Evolutionary conservation across 2,888 invertebrate species (phyloP), one percentile per base, ranked within the genome.

Genomic region (Athetis lepigone): DNA sequence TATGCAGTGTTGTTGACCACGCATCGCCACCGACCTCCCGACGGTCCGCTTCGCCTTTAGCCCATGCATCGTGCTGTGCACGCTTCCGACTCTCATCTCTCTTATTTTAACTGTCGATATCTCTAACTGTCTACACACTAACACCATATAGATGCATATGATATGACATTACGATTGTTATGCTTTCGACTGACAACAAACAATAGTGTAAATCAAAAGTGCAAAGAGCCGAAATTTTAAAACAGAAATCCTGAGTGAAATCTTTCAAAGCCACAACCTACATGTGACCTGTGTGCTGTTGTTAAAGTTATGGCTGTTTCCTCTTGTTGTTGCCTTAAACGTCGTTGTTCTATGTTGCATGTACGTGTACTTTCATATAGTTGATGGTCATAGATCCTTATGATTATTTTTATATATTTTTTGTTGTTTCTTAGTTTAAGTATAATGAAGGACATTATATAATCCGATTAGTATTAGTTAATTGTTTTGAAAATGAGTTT

Each of bases 21-120:
- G 82, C 83, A 85, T 77, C 81, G 79, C 87, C 82, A 89, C 85
- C 85, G 88, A 83, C 93, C 93, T 88, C 60, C 82, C 82, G 92
- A 93, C 93, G 94, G 94, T 87, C 90, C 83, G 92, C 93, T 91
- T 90, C 77, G 86, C 87, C 85, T 83, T 52, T 81, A 80, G 83
- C 70, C 86, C 91, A 90, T 90, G 93, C 93, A 93, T 94, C 91
- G 93, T 93, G 92, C 92, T 87, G 85, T 80, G 92, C 93, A 93
- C 92, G 92, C 93, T 91, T 90, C 85, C 85, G 63, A 88, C 82
- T 85, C 69, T 88, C 89, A 90, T 92, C 85, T 83, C 67, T 85
- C 77, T 85, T 51, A 63, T 75, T 40, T 58, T 70, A 72, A 64
- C 59, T 70, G 79, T 79, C 70, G 62, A 71, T 77, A 52, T 62